Evolutionary conservation across 2,113 vertebrate genomes (phyloP), one percentile per base, ranked within the genome.

Genomic region (Cyprinodon brontotheroides): DNA sequence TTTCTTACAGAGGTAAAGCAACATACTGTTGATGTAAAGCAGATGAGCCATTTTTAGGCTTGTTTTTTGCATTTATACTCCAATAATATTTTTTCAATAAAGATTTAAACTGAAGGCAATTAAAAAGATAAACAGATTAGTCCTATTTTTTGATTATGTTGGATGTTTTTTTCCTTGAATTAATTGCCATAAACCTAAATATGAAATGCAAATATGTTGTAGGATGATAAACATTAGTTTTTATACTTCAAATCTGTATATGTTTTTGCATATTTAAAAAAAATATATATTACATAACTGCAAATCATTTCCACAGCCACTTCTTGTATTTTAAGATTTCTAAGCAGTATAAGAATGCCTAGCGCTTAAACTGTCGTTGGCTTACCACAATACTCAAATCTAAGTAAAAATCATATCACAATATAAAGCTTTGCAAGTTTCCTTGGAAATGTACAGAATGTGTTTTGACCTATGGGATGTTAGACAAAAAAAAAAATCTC

Each of bases 11-110:
- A 63, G 22, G 14, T 70, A 36, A 43, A 20, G 74, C 63, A 66
- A 66, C 67, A 79, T 61, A 57, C 15, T 8, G 75, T n/a, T 77
- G 82, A 83, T 80, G 67, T n/a, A 64, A 43, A 76, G 83, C 45
- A 70, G 65, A 80, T 5, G 43, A 72, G 22, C 40, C 61, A 29
- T 71, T 75, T 80, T 71, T 62, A 43, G 37, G 1, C 59, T 7
- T 62, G 45, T 59, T 53, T 61, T 72, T 73, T 79, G 60, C 70
- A 75, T 70, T 81, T 65, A 75, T 43, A 74, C 66, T 61, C 4
- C 38, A 66, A 62, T 6, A 65, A 38, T 59, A 67, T 45, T 12
- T 4, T 29, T 48, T 59, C 38, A 36, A 11, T 67, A 14, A 43
- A 47, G 29, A 71, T 29, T 59, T 79, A 60, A 75, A 70, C 4